These are phyloP conservation scores for Oreotrochilus melanogaster DNA, from an alignment of 2,113 vertebrate species.

Conservation along the genomic window DNA sequence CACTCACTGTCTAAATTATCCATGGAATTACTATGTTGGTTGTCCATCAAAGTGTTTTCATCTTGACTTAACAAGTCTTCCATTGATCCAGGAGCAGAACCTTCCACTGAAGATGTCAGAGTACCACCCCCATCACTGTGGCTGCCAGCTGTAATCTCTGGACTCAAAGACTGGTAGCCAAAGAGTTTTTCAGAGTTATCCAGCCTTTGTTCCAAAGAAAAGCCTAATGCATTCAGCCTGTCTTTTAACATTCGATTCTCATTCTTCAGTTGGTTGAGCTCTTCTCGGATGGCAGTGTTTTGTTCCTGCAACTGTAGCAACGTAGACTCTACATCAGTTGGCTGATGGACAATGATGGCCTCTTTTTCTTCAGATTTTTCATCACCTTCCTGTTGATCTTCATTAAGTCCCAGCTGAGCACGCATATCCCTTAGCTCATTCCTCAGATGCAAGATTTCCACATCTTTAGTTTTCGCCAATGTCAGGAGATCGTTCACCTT, in stretches of 20 bases:
- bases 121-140: slow-evolving; percentile 88
- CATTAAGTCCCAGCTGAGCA: slow-evolving; percentile 85
- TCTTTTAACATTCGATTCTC: slow-evolving; percentile 97
- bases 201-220: slow-evolving; percentile 91
- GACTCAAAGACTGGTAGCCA: slow-evolving; percentile 86
- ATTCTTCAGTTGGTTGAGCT: slow-evolving; percentile 91
- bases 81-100: slow-evolving; percentile 91
- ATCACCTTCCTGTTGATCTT: slow-evolving; percentile 67
- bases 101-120: slow-evolving; percentile 91
- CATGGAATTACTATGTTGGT: slow-evolving; percentile 89
- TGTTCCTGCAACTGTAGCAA: slow-evolving; percentile 91
- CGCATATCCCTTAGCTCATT: slow-evolving; percentile 90
- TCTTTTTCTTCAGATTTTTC: slow-evolving; percentile 84
- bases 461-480: slow-evolving; percentile 91
- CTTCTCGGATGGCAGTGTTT: slow-evolving; percentile 89
- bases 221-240: slow-evolving; percentile 91
- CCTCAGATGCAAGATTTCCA: slow-evolving; percentile 90
- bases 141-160: slow-evolving; percentile 82
- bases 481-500: slow-evolving; percentile 92
- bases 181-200: slow-evolving; percentile 90
- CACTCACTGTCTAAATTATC: slow-evolving; percentile 96
- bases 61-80: slow-evolving; percentile 91
- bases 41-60: slow-evolving; percentile 84
- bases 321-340: slow-evolving; percentile 89
- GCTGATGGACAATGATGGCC: slow-evolving; percentile 77